Percentiles rank a stretch among this genome's conserved stretches.
Conservation (phyloP, 2,888 invertebrate genomes). For the Himalopsyche japonica region DNA sequence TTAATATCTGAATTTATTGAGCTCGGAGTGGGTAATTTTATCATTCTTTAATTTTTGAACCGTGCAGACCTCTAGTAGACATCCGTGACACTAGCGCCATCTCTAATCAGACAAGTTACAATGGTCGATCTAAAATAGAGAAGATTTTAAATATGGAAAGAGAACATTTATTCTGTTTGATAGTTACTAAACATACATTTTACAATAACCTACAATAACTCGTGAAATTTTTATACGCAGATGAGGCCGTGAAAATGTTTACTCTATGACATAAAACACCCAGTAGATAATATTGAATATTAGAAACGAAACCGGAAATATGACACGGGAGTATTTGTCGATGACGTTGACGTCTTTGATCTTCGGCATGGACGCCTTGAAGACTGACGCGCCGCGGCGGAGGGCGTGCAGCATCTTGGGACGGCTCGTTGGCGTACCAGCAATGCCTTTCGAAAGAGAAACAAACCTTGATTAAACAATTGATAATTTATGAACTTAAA, state of each 20-base stretch:
- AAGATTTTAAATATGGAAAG: too few relatives aligned
- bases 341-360: slow-evolving; percentile 97
- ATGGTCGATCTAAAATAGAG: too few relatives aligned
- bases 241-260: slow-evolving; percentile 38
- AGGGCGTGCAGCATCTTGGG: slow-evolving; percentile 81
- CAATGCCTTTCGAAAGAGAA: slow-evolving; percentile 52
- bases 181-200: too few relatives aligned
- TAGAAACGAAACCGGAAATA: slow-evolving; percentile 95
- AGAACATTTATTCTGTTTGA: too few relatives aligned
- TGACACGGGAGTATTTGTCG: slow-evolving; percentile 94
- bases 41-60: too few relatives aligned
- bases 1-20: too few relatives aligned
- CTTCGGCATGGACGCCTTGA: slow-evolving; percentile 90
- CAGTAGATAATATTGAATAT: slow-evolving; percentile 95
- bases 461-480: not conserved
- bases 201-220: too few relatives aligned
- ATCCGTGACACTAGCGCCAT: too few relatives aligned
- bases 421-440: slow-evolving; percentile 62
- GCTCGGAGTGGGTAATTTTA: too few relatives aligned
- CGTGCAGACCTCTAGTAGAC: too few relatives aligned
- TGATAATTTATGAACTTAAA: not conserved
- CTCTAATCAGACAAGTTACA: too few relatives aligned
- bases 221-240: too few relatives aligned
- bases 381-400: slow-evolving; percentile 80
- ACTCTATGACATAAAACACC: slow-evolving; percentile 86